Evolutionary conservation across 2,888 invertebrate genomes (phyloP), one percentile per base, ranked within the genome.

Genomic region (Nipponacmea schrenckii): DNA sequence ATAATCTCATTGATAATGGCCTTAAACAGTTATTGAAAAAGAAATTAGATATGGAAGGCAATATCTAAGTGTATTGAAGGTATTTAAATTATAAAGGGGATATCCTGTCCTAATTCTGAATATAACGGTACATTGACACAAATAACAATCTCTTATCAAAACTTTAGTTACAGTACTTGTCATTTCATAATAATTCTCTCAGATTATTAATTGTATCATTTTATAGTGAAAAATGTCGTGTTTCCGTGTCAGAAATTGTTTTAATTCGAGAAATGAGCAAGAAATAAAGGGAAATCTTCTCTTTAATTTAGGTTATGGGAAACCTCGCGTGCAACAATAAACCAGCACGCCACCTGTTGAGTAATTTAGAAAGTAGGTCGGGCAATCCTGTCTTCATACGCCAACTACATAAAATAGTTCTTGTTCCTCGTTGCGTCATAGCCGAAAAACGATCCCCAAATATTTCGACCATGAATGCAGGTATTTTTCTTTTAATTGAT

Each of bases 371-470:
- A 74, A 74, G 72, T 74, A 74, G 74, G 74, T 74, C 74, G 74
- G 74, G 74, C 69, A 72, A 72, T 72, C 74, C 67, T 68, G 74
- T 74, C 64, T 70, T 72, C 67, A 67, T 74, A 70, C 74, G 72
- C 74, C n/a, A 31, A 64, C 46, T 20, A 62, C 62, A 68, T 45
- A 65, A 71, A 74, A 74, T 74, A 74, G 71, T 71, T 68, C 71
- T 56, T 24, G 17, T 56, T 56, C 20, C 56, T 12, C 56, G 56
- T 56, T 56, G 56, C 56, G 56, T 56, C 56, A 56, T 24, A n/a
- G 20, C 56, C 56, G 56, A 56, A 56, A 56, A 20, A 56, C 56
- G 56, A 20, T 48, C 27, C 46, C 27, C 26, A 24, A 67, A 26
- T 20, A 48, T 67, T 46, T 26, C 31, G n/a, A 31, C 24, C 8